Evolutionary conservation across 2,888 invertebrate species (phyloP).

Genomic region (Drosophila kanekoi): DNA sequence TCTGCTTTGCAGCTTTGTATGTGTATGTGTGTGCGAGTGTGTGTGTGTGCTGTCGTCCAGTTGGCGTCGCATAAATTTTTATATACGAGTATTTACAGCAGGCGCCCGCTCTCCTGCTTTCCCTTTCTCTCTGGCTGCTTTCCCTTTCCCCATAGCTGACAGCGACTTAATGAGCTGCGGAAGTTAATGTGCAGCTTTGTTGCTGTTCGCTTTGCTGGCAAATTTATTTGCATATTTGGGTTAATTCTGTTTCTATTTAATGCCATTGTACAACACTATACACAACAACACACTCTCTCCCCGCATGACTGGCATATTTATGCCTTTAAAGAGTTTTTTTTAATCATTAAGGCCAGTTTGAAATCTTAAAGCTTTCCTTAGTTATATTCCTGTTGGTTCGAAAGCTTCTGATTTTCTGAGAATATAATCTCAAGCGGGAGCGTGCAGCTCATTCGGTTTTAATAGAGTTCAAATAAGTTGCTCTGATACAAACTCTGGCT

Average conservation of each 20-base stretch:
- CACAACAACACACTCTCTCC: slow-evolving; percentile 1
- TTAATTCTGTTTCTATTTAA: slow-evolving; percentile 66
- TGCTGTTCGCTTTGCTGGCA: slow-evolving; percentile 50
- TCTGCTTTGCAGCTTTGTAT: slow-evolving; percentile 31
- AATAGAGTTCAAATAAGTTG: no score
- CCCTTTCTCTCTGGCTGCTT: background rate
- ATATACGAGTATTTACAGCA: slow-evolving; percentile 58
- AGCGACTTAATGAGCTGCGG: slow-evolving; percentile 81
- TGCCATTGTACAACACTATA: slow-evolving; percentile 9
- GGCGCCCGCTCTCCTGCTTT: slow-evolving; percentile 9
- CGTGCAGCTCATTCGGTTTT: no score
- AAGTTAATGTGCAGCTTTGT: slow-evolving; percentile 76
- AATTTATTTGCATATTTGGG: slow-evolving; percentile 80
- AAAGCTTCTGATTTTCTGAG: no score
- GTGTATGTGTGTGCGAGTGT: background rate
- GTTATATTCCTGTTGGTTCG: no score
- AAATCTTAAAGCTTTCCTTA: no score
- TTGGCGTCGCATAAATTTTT: slow-evolving; percentile 79
- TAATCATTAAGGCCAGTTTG: no score
- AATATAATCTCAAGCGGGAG: no score
- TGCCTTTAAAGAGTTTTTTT: slow-evolving; percentile 1
- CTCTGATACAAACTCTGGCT: no score
- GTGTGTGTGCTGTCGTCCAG: slow-evolving; percentile 68
- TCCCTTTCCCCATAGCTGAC: slow-evolving; percentile 46
- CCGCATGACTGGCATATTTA: slow-evolving; percentile 53